Evolutionary conservation across 2,888 invertebrate species (phyloP), one percentile per base, ranked within the genome.

Genomic region (Apoda limacodes): DNA sequence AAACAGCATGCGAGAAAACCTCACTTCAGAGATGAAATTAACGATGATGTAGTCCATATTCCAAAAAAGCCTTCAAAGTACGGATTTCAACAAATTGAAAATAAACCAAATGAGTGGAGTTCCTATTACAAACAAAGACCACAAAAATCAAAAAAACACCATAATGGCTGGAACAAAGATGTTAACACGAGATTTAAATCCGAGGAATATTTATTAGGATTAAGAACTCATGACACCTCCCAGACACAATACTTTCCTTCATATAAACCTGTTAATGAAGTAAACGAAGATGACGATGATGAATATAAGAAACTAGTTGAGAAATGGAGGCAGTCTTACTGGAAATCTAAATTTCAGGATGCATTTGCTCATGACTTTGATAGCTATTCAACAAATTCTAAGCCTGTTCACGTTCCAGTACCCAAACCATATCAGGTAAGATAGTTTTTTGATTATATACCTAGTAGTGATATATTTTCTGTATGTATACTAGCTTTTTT

Each of bases 351-450:
- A 56, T 64, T 61, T 37, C 70, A 64, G 46, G 68, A 74, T 26
- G 50, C 58, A 3, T 43, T 47, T 25, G 41, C 55, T 25, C 56
- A 58, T 25, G 78, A 75, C 43, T 66, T 64, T 32, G 76, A 71
- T 41, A 56, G 59, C 9, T 69, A 62, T 34, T 66, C 68, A 37
- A 61, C 74, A n/a, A 70, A 76, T 40, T 37, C 55, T 9, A 74
- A 65, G 40, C 60, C 69, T 9, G 48, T 62, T 31, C 75, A 74
- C 32, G 67, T 76, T 34, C 70, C 75, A 9, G 50, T 70, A 43
- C 63, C 72, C 29, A 76, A 67, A 48, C 76, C 76, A 22, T 78
- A 75, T 52, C 60, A 72, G 60, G 80, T 80, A 57, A 78, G 78
- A 55, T 21, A 30, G 5, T 17, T 17, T 17, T 17, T 17, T 6